A percentile compares a stretch with the other conserved stretches of the same genome.
These are phyloP conservation scores for Elegia similella DNA, from an alignment of 2,888 invertebrate genomes.

Conservation along the genomic window DNA sequence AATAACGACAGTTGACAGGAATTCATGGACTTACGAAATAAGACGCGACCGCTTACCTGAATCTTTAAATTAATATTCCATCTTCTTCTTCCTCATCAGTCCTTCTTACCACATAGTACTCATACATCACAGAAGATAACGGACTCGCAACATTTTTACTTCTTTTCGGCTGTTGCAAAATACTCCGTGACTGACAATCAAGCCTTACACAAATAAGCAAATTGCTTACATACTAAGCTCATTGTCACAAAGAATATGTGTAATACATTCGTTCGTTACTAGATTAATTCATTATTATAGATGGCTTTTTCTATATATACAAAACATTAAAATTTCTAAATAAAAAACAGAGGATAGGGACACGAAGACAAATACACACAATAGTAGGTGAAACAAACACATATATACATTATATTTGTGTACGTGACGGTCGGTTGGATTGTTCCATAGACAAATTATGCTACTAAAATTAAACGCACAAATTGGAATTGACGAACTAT, in stretches of 20 bases:
- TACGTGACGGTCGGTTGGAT: slow-evolving; percentile 11
- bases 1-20: slow-evolving; percentile 1
- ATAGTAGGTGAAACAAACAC: slow-evolving; percentile 31
- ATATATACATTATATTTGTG: neutral
- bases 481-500: too few species aligned
- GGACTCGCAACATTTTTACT: slow-evolving; percentile 38
- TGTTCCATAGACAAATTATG: slow-evolving; percentile 20
- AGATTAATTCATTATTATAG: slow-evolving; percentile 32
- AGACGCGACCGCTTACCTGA: slow-evolving; percentile 32
- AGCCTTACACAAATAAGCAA: slow-evolving; percentile 38
- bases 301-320: slow-evolving; percentile 18
- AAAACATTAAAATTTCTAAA: slow-evolving; percentile 32
- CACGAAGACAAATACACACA: slow-evolving; percentile 51
- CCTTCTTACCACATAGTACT: slow-evolving; percentile 28
- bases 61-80: slow-evolving; percentile 35
- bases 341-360: slow-evolving; percentile 40
- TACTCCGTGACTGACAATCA: slow-evolving; percentile 38
- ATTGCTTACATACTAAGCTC: slow-evolving; percentile 29
- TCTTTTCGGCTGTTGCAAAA: slow-evolving; percentile 29
- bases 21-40: neutral
- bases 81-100: slow-evolving; percentile 35
- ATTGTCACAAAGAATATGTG: slow-evolving; percentile 26
- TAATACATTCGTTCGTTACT: slow-evolving; percentile 23
- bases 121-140: slow-evolving; percentile 36
- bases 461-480: neutral